A percentile compares a stretch with the other conserved stretches of the same genome.
These are phyloP conservation scores for Harpalus rufipes DNA, from an alignment of 2,888 invertebrate genomes.

Conservation along the genomic window DNA sequence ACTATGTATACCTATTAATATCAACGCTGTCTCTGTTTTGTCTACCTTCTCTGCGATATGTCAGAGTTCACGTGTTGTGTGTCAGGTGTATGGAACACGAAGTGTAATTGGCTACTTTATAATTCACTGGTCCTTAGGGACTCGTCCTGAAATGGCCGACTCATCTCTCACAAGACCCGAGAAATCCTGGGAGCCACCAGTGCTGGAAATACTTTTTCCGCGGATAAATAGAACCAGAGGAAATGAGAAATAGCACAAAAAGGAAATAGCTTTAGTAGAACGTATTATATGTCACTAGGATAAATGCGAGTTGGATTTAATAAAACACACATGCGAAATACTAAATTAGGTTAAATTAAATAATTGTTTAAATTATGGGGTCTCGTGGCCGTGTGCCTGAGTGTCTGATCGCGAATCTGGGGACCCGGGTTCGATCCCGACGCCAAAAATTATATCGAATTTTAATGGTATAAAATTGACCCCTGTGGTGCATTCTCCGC, in stretches of 20 bases:
- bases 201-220: neutral
- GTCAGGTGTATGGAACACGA: conserved; percentile 57
- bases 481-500: too few relatives aligned
- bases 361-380: too few relatives aligned
- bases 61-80: conserved; percentile 24
- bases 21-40: neutral
- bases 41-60: conserved; percentile 12
- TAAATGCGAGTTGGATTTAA: too few relatives aligned
- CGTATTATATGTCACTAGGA: too few relatives aligned
- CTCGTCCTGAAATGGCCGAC: conserved; percentile 54
- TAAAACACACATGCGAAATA: too few relatives aligned
- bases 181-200: conserved; percentile 1
- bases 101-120: conserved; percentile 62
- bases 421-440: too few relatives aligned
- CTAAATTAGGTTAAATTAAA: too few relatives aligned
- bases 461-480: too few relatives aligned
- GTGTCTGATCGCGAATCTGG: too few relatives aligned
- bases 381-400: too few relatives aligned
- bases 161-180: conserved; percentile 30
- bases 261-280: too few relatives aligned
- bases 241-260: neutral
- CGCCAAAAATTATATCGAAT: too few relatives aligned
- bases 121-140: conserved; percentile 54
- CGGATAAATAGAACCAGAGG: neutral
- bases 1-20: neutral